These are phyloP conservation scores for Barbus barbus DNA, from an alignment of 2,113 vertebrate genomes.

Conservation along the genomic window DNA sequence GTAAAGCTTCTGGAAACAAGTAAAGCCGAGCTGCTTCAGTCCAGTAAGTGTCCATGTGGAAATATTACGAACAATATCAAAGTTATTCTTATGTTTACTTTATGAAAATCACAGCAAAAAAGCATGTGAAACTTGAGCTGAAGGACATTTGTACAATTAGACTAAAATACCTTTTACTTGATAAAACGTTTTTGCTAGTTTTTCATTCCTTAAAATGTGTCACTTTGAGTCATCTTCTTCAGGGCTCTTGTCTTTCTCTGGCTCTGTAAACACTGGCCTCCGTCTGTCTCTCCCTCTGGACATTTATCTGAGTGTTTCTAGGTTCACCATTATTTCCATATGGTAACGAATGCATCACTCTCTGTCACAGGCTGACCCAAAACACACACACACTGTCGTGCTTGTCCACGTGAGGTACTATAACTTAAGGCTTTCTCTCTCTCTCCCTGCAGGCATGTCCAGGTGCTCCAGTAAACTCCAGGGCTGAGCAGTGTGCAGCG, in stretches of 20 bases:
- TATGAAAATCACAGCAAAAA: no score
- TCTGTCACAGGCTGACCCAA: slow-evolving; percentile 8
- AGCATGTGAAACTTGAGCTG: no score
- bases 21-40: no score
- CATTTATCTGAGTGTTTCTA: slow-evolving; percentile 50
- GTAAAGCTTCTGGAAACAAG: no score
- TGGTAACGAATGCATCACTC: slow-evolving; percentile 30
- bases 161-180: background rate
- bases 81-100: no score
- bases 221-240: background rate
- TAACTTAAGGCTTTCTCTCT: slow-evolving; percentile 9
- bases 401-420: background rate
- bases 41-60: no score
- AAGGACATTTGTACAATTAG: background rate
- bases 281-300: slow-evolving; percentile 45
- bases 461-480: slow-evolving; percentile 72
- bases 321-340: slow-evolving; percentile 46
- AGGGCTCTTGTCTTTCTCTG: background rate
- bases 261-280: background rate
- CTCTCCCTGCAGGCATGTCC: slow-evolving; percentile 76
- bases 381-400: background rate
- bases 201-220: slow-evolving; percentile 14
- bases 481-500: slow-evolving; percentile 83
- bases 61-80: no score
- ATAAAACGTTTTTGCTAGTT: no score